These are phyloP conservation scores for Tanaodytes sp. DNA, from an alignment of 2,888 invertebrate species.

Conservation along the genomic window DNA sequence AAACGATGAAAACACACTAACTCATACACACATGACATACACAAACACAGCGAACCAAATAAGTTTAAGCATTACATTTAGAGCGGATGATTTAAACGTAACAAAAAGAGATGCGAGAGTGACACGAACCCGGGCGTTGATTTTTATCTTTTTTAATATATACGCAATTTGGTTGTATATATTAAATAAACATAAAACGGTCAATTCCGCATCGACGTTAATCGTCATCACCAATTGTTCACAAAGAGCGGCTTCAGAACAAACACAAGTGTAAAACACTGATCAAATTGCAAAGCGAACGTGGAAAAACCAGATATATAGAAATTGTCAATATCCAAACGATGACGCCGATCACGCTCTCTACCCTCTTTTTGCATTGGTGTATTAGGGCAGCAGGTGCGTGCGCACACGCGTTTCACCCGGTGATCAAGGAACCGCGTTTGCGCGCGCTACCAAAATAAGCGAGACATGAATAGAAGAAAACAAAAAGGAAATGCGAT, in stretches of 20 bases:
- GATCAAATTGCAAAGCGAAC: too few species aligned
- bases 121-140: too few species aligned
- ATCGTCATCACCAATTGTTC: not conserved
- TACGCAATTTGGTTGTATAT: too few species aligned
- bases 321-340: conserved; percentile 15
- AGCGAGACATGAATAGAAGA: too few species aligned
- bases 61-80: conserved; percentile 56
- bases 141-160: too few species aligned
- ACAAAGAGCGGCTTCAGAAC: not conserved
- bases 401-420: conserved; percentile 6
- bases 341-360: conserved; percentile 29
- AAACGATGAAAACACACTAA: too few species aligned
- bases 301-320: too few species aligned
- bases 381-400: conserved; percentile 17
- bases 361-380: conserved; percentile 48
- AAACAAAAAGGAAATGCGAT: conserved; percentile 14
- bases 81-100: conserved; percentile 32
- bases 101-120: conserved; percentile 51
- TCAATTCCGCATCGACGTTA: conserved; percentile 36
- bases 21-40: conserved; percentile 39
- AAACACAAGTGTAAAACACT: not conserved
- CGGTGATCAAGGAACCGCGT: not conserved
- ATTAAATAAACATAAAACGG: conserved; percentile 16
- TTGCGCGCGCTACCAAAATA: conserved; percentile 9
- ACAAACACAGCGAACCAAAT: conserved; percentile 52